Evolutionary conservation across 2,113 vertebrate species (phyloP), one percentile per base, ranked within the genome.

Genomic region (Bujurquina vittata): DNA sequence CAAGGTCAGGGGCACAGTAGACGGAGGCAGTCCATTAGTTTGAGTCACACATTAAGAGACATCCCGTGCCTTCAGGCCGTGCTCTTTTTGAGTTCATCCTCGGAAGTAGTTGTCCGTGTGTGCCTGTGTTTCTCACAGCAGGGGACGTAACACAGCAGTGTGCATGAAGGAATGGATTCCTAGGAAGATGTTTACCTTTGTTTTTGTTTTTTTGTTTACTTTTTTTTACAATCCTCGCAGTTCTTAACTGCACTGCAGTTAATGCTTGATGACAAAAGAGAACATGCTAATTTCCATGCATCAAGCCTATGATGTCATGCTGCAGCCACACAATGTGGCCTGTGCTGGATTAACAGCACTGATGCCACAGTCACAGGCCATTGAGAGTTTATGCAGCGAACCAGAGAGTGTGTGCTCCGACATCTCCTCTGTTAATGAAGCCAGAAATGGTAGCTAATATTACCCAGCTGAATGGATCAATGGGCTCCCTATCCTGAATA

Each of bases 21-120:
- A 87, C 55, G 60, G 84, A 94, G 80, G 89, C 55, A 79, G 88
- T 91, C 92, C 92, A 92, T 93, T 92, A 91, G 93, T 85, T 91
- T 83, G 79, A 87, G 84, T 91, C 88, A 65, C 85, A 90, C 85
- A 75, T 84, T 81, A 86, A 83, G 88, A 86, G 87, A 86, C 81
- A 63, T 65, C 37, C 75, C 75, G 40, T 67, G 77, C 88, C 91
- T 86, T 23, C n/a, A 54, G 91, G 91, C 87, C 79, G 2, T 7
- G 56, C 79, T 89, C 77, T 89, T 87, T 83, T 79, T 77, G 84
- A 57, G 78, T 90, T 86, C 84, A 49, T 84, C 81, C 72, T 22
- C 1, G 26, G 69, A 82, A 84, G 22, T 72, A 78, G 80, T 74
- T 80, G 84, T 84, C 54, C 0, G 3, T 35, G 26, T 61, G 80